Base-by-base conservation (phyloP, 1,140 invertebrate genomes). In the Monomorium pharaonis region DNA sequence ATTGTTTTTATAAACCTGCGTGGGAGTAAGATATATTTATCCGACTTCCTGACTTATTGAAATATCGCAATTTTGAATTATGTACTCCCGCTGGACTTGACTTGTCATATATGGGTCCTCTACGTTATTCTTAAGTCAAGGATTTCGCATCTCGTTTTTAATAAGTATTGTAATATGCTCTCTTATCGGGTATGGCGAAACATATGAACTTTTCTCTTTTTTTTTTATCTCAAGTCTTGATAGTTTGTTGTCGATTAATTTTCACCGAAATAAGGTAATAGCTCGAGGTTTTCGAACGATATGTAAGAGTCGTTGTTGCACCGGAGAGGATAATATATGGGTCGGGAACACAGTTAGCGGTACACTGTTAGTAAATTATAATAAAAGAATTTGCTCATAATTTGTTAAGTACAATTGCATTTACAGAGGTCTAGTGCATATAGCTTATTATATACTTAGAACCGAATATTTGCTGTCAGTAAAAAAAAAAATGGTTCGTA, bases 321-420 rank as follows among this genome's bases (percentile, higher is more conserved):
- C 70, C 24, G 74, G 72, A 69, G 42, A 86, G 56, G 67, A 86
- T 77, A 74, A 86, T 75, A 86, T 65, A 84, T 33, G 21, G 84
- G 49, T 78, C 18, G 84, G 78, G 84, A 88, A 90, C 78, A 86
- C 67, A 84, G 42, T 30, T 90, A 84, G 72, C 69, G 42, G 56
- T 85, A 90, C 21, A 67, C 21, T 77, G 85, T 88, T 90, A 80
- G 67, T 60, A 85, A 85, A 86, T 88, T 85, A 77, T 86, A 33
- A 54, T 72, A 86, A 77, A 80, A 74, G 54, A 62, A 81, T 84
- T 90, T 90, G 89, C 89, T 90, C 89, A 90, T 86, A 63, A 90
- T 88, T 90, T 80, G 86, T 90, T 86, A 84, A 84, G 75, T 88
- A 90, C 74, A 90, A 90, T 88, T 87, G 86, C 89, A 90, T 90